Percentiles rank a stretch among this genome's conserved stretches.
Conservation (phyloP, 2,113 vertebrate species). For the Pantherophis guttatus region DNA sequence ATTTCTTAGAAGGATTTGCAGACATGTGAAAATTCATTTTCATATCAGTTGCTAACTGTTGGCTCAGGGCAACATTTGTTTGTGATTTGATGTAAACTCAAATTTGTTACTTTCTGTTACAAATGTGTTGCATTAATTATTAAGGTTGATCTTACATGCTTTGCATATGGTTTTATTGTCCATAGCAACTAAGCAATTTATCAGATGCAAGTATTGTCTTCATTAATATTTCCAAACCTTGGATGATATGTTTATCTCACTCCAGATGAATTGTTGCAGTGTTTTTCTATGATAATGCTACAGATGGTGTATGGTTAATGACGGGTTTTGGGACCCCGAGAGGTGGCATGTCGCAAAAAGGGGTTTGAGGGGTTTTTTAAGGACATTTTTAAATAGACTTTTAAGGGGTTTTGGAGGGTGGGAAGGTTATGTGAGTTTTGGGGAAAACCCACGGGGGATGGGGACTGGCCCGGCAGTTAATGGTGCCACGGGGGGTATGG, state of each 20-base stretch:
- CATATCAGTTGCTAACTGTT: background rate
- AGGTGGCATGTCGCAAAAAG: no score
- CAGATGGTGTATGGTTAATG: no score
- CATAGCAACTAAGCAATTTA: background rate
- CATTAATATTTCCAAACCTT: background rate
- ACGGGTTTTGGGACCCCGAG: no score
- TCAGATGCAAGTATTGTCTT: background rate
- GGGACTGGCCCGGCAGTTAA: no score
- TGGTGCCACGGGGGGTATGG: no score
- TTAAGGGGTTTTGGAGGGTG: no score
- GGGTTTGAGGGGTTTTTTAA: no score
- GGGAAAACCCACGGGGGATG: no score
- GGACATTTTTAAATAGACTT: no score
- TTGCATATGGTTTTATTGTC: slow-evolving; percentile 3
- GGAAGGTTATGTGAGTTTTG: no score
- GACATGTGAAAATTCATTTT: background rate
- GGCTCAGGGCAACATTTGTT: background rate
- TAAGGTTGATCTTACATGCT: background rate
- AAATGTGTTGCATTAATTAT: background rate
- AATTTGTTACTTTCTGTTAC: background rate
- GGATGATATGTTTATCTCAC: background rate
- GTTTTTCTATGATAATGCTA: background rate
- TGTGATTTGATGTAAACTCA: background rate
- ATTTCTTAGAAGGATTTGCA: background rate
- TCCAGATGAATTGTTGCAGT: background rate